Percentiles rank a stretch among this genome's conserved stretches.
Evolutionary conservation across 2,797 vertebrate species (phyloP).

Genomic region (Xerus rutilus): DNA sequence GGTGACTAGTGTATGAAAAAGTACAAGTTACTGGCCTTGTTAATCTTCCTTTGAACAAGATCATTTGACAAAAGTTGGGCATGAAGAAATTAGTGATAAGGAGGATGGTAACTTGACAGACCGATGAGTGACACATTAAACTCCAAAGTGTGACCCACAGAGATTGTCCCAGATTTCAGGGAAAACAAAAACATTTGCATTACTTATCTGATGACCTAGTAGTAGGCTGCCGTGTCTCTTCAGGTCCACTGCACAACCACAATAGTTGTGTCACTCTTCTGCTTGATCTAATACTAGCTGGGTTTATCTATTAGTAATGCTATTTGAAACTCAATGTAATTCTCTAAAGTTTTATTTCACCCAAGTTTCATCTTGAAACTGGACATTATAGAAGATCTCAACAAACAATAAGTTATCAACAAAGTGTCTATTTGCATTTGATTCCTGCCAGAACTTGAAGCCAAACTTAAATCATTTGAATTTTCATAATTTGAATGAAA

Average conservation of each 20-base stretch:
- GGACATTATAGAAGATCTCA: neutral
- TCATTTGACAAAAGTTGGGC: neutral
- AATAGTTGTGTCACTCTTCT: neutral
- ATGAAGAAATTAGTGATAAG: neutral
- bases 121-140: neutral
- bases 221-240: neutral
- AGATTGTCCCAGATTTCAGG: neutral
- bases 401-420: neutral
- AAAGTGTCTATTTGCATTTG: neutral
- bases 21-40: neutral
- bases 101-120: neutral
- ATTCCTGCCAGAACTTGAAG: neutral
- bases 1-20: neutral
- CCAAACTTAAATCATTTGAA: neutral
- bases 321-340: neutral
- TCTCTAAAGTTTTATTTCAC: neutral
- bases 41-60: neutral
- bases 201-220: neutral
- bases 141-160: neutral
- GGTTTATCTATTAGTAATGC: neutral
- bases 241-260: neutral
- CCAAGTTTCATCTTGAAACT: constrained; percentile 22
- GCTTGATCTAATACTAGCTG: neutral
- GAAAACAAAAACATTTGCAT: neutral
- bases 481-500: neutral